Evolutionary conservation across 2,888 invertebrate species (phyloP).

Genomic region (Drosophila nr. medialis): DNA sequence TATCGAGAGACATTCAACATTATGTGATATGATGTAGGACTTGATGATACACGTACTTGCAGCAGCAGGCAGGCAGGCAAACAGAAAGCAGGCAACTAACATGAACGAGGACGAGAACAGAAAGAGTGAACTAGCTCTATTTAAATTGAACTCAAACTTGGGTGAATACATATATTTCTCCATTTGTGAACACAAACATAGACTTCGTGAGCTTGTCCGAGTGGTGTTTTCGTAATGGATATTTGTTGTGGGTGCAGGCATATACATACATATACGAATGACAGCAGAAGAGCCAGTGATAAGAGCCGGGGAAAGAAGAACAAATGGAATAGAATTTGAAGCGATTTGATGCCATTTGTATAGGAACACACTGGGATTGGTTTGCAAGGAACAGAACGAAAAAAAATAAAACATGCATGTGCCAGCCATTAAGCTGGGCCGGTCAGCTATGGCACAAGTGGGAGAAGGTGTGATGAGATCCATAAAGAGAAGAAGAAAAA

Average conservation of each 20-base stretch:
- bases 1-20: constrained; percentile 54
- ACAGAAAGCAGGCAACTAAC: constrained; percentile 71
- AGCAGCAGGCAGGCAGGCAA: constrained; percentile 73
- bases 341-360: constrained; percentile 39
- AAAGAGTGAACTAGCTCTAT: constrained; percentile 23
- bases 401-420: constrained; percentile 61
- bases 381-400: constrained; percentile 57
- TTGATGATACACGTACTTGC: constrained; percentile 58
- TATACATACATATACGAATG: constrained; percentile 49
- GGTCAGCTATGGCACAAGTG: constrained; percentile 52
- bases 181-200: constrained; percentile 45
- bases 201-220: constrained; percentile 37
- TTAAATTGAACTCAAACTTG: constrained; percentile 25
- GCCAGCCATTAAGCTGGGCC: constrained; percentile 44
- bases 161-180: constrained; percentile 39
- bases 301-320: constrained; percentile 34
- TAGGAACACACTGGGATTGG: constrained; percentile 51
- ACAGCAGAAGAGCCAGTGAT: constrained; percentile 59
- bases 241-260: constrained; percentile 61
- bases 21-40: constrained; percentile 45
- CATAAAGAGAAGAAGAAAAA: constrained; percentile 40
- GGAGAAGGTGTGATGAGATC: constrained; percentile 54
- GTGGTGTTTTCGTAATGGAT: constrained; percentile 51
- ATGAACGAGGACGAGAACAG: constrained; percentile 49
- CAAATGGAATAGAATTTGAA: constrained; percentile 49